A percentile compares a stretch with the other conserved stretches of the same genome.
These are phyloP conservation scores for Ardeotis arabs DNA, from an alignment of 2,113 vertebrate genomes.

Conservation along the genomic window DNA sequence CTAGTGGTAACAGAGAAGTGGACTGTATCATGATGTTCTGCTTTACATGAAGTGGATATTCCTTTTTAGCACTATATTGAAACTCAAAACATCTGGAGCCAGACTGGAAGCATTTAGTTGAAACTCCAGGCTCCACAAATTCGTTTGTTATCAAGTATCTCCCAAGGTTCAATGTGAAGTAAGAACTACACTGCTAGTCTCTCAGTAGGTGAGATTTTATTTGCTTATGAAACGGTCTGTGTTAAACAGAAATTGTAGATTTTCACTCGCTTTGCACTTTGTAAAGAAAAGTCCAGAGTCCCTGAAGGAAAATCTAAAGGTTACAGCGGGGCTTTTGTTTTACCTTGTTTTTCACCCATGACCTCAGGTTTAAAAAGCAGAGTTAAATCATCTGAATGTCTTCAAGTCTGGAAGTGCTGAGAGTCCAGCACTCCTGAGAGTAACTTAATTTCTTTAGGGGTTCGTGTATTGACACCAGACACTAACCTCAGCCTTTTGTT, in stretches of 20 bases:
- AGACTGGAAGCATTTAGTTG: background rate
- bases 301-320: background rate
- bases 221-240: background rate
- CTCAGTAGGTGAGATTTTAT: background rate
- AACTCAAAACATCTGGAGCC: background rate
- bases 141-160: background rate
- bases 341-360: accelerated
- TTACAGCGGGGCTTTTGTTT: background rate
- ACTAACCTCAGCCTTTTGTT: background rate
- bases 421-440: background rate
- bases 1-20: background rate
- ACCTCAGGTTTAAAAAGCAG: background rate
- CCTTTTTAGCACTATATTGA: background rate
- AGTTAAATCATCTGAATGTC: background rate
- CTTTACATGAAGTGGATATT: background rate
- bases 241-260: background rate
- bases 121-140: background rate
- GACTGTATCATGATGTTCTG: background rate
- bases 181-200: background rate
- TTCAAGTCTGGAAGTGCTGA: background rate
- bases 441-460: background rate
- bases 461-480: background rate
- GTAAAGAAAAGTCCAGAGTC: background rate
- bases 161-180: background rate
- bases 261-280: background rate